Evolutionary conservation across 2,888 invertebrate species (phyloP).

Genomic region (Iselma pallidipennis): DNA sequence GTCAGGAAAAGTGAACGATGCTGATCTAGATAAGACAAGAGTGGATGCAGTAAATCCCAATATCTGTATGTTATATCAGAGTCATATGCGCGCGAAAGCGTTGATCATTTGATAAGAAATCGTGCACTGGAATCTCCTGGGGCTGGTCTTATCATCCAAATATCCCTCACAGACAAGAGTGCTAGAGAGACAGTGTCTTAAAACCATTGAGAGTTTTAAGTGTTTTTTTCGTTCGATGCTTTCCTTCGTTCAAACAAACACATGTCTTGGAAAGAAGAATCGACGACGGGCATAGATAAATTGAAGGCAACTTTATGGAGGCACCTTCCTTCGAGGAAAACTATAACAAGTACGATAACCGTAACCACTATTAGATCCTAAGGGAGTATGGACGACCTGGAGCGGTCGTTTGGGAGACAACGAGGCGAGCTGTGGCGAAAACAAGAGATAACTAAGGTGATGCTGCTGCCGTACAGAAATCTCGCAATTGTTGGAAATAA

Average conservation of each 20-base stretch:
- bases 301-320: conserved; percentile 53
- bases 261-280: too few species aligned
- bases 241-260: not conserved
- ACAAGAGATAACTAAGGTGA: conserved; percentile 52
- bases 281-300: conserved; percentile 41
- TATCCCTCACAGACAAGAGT: not conserved
- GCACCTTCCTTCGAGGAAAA: conserved; percentile 53
- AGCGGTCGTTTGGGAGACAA: conserved; percentile 48
- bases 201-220: conserved; percentile 12
- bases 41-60: conserved; percentile 11
- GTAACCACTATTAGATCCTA: conserved; percentile 53
- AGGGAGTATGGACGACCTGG: conserved; percentile 48
- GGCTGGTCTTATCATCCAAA: conserved; percentile 10
- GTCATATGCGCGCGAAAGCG: conserved; percentile 41
- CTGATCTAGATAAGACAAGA: conserved; percentile 1
- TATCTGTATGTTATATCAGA: conserved; percentile 33
- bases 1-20: conserved; percentile 8
- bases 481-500: conserved; percentile 53
- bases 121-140: conserved; percentile 31
- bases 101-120: conserved; percentile 40
- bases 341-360: conserved; percentile 55
- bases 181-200: not conserved
- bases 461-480: conserved; percentile 47
- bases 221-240: conserved; percentile 5
- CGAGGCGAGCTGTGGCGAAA: conserved; percentile 39